These are phyloP conservation scores for Muschampia plurimacula DNA, from an alignment of 2,888 invertebrate species.

Conservation along the genomic window DNA sequence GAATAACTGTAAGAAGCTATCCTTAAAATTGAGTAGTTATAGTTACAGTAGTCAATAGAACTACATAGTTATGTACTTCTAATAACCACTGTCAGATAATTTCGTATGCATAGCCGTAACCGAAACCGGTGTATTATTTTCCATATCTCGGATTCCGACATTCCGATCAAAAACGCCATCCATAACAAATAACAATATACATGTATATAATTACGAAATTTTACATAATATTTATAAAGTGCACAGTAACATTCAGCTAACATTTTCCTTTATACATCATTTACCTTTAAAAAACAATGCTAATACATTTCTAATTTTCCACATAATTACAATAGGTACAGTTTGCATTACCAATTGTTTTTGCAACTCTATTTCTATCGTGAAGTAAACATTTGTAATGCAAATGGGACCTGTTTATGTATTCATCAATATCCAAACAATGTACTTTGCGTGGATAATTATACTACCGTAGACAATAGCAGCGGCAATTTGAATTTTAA, in stretches of 20 bases:
- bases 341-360: slow-evolving; percentile 45
- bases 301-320: slow-evolving; percentile 19
- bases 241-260: not conserved
- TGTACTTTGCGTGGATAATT: slow-evolving; percentile 37
- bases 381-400: slow-evolving; percentile 44
- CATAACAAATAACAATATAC: too few species aligned
- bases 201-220: too few species aligned
- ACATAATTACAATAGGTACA: slow-evolving; percentile 16
- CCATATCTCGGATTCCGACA: too few species aligned
- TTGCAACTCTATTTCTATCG: slow-evolving; percentile 37
- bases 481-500: slow-evolving; percentile 13
- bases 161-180: too few species aligned
- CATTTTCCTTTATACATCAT: not conserved
- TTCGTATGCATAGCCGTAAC: too few species aligned
- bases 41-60: too few species aligned
- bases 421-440: slow-evolving; percentile 41
- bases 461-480: slow-evolving; percentile 8
- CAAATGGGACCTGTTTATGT: slow-evolving; percentile 49
- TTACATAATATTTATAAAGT: too few species aligned
- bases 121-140: too few species aligned
- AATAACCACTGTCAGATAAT: too few species aligned
- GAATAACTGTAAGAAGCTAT: too few species aligned
- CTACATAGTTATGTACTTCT: too few species aligned
- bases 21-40: too few species aligned
- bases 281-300: slow-evolving; percentile 1